A percentile compares a stretch with the other conserved stretches of the same genome.
These are phyloP conservation scores for Hemibagrus wyckioides DNA, from an alignment of 2,113 vertebrate species.

Conservation along the genomic window DNA sequence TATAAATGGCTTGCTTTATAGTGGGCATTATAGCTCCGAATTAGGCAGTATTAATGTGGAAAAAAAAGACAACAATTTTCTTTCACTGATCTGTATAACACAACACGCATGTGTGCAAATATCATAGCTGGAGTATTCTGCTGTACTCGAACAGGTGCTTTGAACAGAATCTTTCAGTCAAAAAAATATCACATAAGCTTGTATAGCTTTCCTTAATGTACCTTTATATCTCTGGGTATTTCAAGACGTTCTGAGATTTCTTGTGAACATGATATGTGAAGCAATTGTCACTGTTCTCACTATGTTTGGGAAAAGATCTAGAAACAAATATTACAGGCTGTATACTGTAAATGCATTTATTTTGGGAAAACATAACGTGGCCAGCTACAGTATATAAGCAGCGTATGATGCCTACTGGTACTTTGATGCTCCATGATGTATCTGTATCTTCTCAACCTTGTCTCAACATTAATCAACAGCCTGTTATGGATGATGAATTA, in stretches of 20 bases:
- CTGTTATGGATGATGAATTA: no score
- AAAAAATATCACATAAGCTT: not conserved
- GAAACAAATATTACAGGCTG: not conserved
- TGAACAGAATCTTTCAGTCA: not conserved
- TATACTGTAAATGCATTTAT: not conserved
- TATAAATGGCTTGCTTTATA: slow-evolving; percentile 6
- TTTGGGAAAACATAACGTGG: not conserved
- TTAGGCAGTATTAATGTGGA: not conserved
- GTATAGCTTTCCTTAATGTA: not conserved
- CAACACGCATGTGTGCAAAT: not conserved
- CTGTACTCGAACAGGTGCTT: not conserved
- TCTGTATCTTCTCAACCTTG: not conserved
- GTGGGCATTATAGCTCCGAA: not conserved
- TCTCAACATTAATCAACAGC: not conserved
- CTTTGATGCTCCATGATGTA: not conserved
- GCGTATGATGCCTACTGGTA: not conserved
- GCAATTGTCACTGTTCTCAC: not conserved
- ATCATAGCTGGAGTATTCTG: not conserved
- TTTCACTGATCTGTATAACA: not conserved
- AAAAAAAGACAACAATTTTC: not conserved
- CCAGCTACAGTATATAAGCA: not conserved
- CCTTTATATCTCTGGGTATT: not conserved
- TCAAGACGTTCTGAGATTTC: not conserved
- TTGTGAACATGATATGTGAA: not conserved
- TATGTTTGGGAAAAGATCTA: not conserved